Evolutionary conservation across 1,140 invertebrate genomes (phyloP).

Genomic region (Solen grandis): DNA sequence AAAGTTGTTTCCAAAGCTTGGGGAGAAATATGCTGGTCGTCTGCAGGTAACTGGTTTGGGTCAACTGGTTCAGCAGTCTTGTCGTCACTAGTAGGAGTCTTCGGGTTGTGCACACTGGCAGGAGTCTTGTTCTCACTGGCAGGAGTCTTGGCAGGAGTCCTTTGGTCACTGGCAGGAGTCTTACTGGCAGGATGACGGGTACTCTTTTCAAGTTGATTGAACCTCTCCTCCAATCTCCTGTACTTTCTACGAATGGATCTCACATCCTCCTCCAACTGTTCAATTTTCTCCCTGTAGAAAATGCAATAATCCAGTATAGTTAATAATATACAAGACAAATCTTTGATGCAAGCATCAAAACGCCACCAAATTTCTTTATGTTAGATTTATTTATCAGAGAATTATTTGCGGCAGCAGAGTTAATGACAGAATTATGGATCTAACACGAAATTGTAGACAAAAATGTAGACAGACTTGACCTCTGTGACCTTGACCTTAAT

Average conservation of each 20-base stretch:
- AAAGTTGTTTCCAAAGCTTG: conserved; percentile 17
- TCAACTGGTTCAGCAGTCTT: neutral
- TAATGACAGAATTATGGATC: no score
- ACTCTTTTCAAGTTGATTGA: conserved; percentile 14
- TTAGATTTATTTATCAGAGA: no score
- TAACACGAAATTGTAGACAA: no score
- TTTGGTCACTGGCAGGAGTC: conserved; percentile 10
- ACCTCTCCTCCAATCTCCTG: conserved; percentile 20
- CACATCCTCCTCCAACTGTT: conserved; percentile 5
- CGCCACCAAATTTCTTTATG: no score
- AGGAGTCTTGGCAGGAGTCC: neutral
- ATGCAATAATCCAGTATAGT: conserved; percentile 2
- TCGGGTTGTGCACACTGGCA: neutral
- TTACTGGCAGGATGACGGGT: conserved; percentile 16
- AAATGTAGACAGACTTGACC: no score
- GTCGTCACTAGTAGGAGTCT: no score
- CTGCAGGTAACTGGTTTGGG: conserved; percentile 1
- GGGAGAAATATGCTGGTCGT: neutral
- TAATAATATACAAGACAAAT: conserved; percentile 4
- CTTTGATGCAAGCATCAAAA: no score
- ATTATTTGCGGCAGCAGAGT: no score
- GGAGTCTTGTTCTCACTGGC: neutral
- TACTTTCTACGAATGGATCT: conserved; percentile 12
- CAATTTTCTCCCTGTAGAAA: conserved; percentile 13
- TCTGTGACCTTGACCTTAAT: no score